Evolutionary conservation across 1,140 invertebrate species (phyloP).

Genomic region (Drosophila elegans): DNA sequence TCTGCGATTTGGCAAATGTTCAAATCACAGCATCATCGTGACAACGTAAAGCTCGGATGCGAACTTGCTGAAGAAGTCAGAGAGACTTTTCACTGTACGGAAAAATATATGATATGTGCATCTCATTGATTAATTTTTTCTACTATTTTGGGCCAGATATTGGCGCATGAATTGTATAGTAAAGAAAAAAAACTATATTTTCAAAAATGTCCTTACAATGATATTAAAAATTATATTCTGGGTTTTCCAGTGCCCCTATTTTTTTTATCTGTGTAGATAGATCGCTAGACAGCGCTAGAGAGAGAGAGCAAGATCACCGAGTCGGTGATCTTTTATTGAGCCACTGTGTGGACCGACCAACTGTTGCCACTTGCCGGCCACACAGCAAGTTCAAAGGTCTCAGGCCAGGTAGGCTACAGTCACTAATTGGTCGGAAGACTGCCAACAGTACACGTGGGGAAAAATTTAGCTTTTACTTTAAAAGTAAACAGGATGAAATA

Average conservation of each 20-base stretch:
- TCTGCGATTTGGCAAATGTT: slow-evolving; percentile 28
- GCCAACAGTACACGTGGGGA: neutral
- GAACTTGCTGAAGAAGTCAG: neutral
- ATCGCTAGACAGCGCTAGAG: neutral
- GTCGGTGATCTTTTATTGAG: slow-evolving; percentile 28
- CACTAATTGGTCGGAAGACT: slow-evolving; percentile 32
- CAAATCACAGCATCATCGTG: slow-evolving; percentile 31
- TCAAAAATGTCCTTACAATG: no score
- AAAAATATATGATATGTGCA: neutral
- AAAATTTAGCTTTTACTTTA: neutral
- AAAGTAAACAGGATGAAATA: no score
- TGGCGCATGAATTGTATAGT: no score
- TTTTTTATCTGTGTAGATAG: neutral
- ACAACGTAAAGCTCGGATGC: neutral
- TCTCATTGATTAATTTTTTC: no score
- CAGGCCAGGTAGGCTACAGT: slow-evolving; percentile 3
- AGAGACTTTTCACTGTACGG: neutral
- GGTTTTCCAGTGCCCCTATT: no score
- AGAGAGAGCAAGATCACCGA: neutral
- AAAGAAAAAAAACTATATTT: no score
- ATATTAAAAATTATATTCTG: no score
- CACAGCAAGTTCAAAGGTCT: slow-evolving; percentile 55
- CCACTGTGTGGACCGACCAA: slow-evolving; percentile 18
- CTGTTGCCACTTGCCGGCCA: slow-evolving; percentile 33
- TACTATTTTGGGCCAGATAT: no score